A percentile compares a stretch with the other conserved stretches of the same genome.
phyloP scores from a whole-genome alignment of 2,888 invertebrate species.

The Dasysyrphus tricinctus region DNA sequence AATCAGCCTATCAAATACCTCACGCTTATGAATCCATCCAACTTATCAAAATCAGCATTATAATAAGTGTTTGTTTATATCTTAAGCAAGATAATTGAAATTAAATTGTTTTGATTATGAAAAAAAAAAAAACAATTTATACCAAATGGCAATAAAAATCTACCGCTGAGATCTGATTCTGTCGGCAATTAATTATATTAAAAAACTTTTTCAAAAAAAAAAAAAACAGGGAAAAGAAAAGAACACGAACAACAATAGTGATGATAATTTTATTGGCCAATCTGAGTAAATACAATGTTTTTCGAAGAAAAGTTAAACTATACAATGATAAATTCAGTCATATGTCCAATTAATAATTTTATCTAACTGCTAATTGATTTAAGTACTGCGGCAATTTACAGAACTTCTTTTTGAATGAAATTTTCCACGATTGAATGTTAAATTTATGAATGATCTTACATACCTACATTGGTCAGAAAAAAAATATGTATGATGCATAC shows the following conservation, averaged over 20 bases:
- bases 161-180: neutral
- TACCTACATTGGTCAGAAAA: neutral
- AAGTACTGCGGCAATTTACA: slow-evolving; percentile 1
- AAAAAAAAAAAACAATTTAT: neutral
- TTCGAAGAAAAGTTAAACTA: neutral
- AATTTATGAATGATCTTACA: neutral
- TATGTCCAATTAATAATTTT: slow-evolving; percentile 19
- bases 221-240: neutral
- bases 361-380: slow-evolving; percentile 16
- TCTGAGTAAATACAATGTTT: neutral
- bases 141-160: neutral
- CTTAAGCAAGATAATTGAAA: neutral
- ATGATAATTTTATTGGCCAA: slow-evolving; percentile 5
- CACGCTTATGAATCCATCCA: neutral
- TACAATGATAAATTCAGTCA: slow-evolving; percentile 2
- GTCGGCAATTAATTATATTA: slow-evolving; percentile 2
- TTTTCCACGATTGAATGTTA: neutral
- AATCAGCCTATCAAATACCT: neutral
- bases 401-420: slow-evolving; percentile 13
- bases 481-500: too few species aligned
- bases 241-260: neutral
- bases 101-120: neutral
- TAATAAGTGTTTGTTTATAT: neutral
- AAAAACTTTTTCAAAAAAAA: neutral
- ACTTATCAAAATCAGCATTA: neutral